phyloP scores from a whole-genome alignment of 2,888 invertebrate genomes.

The Callimorpha dominula region DNA sequence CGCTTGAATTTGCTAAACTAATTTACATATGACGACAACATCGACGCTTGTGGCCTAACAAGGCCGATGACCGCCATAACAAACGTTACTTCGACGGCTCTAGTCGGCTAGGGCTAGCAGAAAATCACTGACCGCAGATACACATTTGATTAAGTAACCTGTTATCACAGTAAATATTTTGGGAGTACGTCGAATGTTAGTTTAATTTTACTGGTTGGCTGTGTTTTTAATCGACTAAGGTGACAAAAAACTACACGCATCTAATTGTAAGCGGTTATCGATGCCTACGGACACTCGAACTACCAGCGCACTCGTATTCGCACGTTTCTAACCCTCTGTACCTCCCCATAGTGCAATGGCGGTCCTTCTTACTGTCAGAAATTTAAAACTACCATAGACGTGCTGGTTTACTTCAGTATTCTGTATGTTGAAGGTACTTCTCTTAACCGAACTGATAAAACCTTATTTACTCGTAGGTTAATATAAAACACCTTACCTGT shows the following conservation, averaged over 20 bases:
- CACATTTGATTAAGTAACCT: slow-evolving; percentile 10
- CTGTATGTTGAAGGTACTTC: too few species aligned
- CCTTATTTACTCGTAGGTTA: not conserved
- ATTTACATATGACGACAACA: slow-evolving; percentile 72
- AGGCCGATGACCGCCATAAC: slow-evolving; percentile 73
- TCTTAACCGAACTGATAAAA: not conserved
- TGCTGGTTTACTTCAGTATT: too few species aligned
- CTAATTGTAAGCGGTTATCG: not conserved
- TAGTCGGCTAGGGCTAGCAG: slow-evolving; percentile 57
- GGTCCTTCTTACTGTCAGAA: too few species aligned
- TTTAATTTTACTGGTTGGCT: not conserved
- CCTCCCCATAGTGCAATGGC: too few species aligned
- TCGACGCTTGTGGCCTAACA: slow-evolving; percentile 61
- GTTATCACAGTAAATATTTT: slow-evolving; percentile 9
- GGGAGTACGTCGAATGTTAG: not conserved
- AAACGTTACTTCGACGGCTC: slow-evolving; percentile 61
- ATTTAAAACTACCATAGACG: too few species aligned
- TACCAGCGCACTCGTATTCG: not conserved
- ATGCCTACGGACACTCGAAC: not conserved
- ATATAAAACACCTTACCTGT: not conserved
- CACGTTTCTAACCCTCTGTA: too few species aligned
- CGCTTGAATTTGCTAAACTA: slow-evolving; percentile 66
- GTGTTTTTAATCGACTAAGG: not conserved
- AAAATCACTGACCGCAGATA: slow-evolving; percentile 50
- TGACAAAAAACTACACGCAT: too few species aligned